Base-by-base conservation (phyloP, 1,140 invertebrate genomes). In the Drosophila subobscura region DNA sequence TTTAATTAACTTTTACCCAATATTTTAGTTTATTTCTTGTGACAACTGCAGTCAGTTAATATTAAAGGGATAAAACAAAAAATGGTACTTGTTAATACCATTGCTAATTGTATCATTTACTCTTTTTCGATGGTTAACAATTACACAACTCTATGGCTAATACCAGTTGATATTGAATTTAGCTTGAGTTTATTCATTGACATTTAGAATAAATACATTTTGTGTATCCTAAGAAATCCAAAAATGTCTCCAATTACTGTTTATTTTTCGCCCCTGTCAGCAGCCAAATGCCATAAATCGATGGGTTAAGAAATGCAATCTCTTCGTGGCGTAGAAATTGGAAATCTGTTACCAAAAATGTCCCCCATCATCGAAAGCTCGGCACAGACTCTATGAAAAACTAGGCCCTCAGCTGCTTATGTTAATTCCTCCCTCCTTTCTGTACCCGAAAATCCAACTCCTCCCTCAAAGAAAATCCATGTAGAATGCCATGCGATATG, bases 401-500 rank as follows among this genome's bases (percentile, higher is more conserved):
- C 41, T 51, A 57, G 53, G 47, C 77, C 83, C 70, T 71, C 71
- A 80, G 61, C 65, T 88, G 83, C 70, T 86, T 88, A 86, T 86
- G 81, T 64, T 78, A 86, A 86, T 86, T 58, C 41, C 60, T 20
- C 33, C 44, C 53, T n/a, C 54, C 41, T n/a, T 16, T 50, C 29
- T 7, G 3, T n/a, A 53, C 27, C 71, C n/a, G n/a, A n/a, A n/a
- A n/a, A n/a, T n/a, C 49, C 52, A 53, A 51, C 23, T 22, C 29
- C 41, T 4, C 22, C 23, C 40, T n/a, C 23, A 41, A 7, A 53
- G 37, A 66, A 59, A 66, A 60, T 53, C 53, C 33, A 45, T 77
- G 67, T 75, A 57, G 77, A 70, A 77, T 74, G 68, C 81, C 68
- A 77, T 60, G 46, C 57, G 81, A 85, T 85, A 85, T 83, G 74